Percentiles rank a stretch among this genome's conserved stretches.
phyloP scores from a whole-genome alignment of 1,140 invertebrate genomes.

The Papilio polytes region DNA sequence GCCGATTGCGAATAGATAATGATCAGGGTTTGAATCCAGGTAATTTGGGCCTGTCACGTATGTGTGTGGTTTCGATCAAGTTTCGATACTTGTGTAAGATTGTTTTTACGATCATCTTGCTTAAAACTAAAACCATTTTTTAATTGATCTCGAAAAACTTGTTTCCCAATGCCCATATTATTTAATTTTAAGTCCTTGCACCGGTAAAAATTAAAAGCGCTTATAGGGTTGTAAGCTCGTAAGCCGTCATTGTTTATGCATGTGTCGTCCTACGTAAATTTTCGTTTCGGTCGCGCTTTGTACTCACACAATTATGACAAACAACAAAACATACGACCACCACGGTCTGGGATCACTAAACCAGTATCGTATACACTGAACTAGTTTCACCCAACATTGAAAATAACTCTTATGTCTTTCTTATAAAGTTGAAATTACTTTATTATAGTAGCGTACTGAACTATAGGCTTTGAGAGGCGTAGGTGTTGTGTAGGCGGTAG shows the following conservation, averaged over 20 bases:
- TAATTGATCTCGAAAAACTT: too few relatives aligned
- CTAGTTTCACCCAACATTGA: not conserved
- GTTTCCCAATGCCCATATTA: too few relatives aligned
- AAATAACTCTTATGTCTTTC: not conserved
- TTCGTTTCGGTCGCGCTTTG: constrained; percentile 32
- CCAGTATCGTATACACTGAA: constrained; percentile 43
- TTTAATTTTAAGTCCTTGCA: too few relatives aligned
- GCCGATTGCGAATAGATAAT: not conserved
- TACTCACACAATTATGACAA: constrained; percentile 21
- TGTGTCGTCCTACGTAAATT: constrained; percentile 35
- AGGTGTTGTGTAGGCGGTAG: constrained; percentile 47
- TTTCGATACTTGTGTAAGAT: not conserved
- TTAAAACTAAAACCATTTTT: too few relatives aligned
- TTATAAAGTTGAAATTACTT: constrained; percentile 33
- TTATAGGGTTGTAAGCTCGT: constrained; percentile 2
- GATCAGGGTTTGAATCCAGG: not conserved
- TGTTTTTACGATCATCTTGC: not conserved
- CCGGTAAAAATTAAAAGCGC: not conserved
- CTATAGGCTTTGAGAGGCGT: constrained; percentile 36
- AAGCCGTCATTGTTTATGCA: constrained; percentile 26
- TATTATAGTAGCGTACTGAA: not conserved
- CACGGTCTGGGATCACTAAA: constrained; percentile 49
- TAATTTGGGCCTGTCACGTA: not conserved
- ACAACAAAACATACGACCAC: constrained; percentile 38
- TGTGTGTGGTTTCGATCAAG: not conserved